phyloP scores from a whole-genome alignment of 1,140 invertebrate species.

The Cherax destructor region DNA sequence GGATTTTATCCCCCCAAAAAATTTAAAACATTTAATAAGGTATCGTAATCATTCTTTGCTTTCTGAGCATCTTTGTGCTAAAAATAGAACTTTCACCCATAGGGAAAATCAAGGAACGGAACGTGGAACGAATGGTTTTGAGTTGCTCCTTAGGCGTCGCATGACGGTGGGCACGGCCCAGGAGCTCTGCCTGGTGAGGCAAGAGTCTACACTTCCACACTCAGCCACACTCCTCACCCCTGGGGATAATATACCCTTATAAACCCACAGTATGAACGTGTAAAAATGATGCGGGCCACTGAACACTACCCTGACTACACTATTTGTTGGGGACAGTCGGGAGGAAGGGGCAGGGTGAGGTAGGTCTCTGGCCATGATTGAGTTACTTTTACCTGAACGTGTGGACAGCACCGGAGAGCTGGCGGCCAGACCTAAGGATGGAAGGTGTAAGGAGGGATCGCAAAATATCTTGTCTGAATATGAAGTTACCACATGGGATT shows the following conservation, averaged over 20 bases:
- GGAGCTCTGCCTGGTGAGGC: conserved; percentile 3
- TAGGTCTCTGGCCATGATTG: neutral
- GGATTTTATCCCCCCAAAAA: conserved; percentile 44
- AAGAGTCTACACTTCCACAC: conserved; percentile 15
- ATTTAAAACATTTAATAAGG: conserved; percentile 36
- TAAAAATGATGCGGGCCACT: conserved; percentile 19
- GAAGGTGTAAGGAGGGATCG: neutral
- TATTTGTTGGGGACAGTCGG: neutral
- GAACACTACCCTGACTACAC: neutral
- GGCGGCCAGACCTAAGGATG: neutral
- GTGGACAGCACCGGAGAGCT: neutral
- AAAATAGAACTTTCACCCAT: conserved; percentile 62
- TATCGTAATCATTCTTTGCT: conserved; percentile 35
- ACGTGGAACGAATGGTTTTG: conserved; percentile 28
- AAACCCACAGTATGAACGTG: conserved; percentile 34
- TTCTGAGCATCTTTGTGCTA: conserved; percentile 52
- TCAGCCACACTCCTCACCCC: conserved; percentile 9
- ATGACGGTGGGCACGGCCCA: neutral
- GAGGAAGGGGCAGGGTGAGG: neutral
- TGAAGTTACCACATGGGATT: neutral
- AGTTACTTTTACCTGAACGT: neutral
- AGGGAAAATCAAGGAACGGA: conserved; percentile 51
- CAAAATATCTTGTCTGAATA: neutral
- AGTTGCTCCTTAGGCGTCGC: neutral
- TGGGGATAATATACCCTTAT: conserved; percentile 32